Base-by-base conservation (phyloP, 1,140 invertebrate genomes). In the Halictus rubicundus region DNA sequence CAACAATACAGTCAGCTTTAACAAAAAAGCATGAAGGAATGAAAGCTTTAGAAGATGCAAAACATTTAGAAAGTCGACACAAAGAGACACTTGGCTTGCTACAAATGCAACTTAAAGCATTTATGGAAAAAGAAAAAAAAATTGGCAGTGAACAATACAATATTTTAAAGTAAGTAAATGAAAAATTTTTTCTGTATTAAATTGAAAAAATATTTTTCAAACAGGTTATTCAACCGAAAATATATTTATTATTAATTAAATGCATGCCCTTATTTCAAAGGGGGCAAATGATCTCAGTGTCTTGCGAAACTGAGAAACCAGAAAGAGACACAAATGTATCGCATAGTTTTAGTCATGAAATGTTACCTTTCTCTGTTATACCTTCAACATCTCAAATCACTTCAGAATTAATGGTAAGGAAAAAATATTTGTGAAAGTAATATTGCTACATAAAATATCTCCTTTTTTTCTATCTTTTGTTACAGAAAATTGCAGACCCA, bases 401-500 rank as follows among this genome's bases (percentile, higher is more conserved):
- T 69, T 81, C 88, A 65, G 80, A 88, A 65, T 87, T 87, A 68
- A 88, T 83, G 88, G 84, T 90, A 90, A 86, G 82, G 78, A 46
- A 39, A 83, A 73, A 87, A 74, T 68, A 78, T 73, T 75, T 87
- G 68, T 52, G 49, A 73, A 64, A 46, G n/a, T 69, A 25, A 78
- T 68, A 23, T 64, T 59, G 5, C 46, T 19, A 37, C 23, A 60
- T 70, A 21, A 65, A 80, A 46, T 52, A 64, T 52, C 68, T 75
- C 78, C 70, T 74, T 82, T 84, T 42, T 25, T 69, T 57, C 3
- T 68, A 71, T 64, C 79, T 77, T 87, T 83, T 74, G 8, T 75
- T 68, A 3, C 63, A 93, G 92, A 90, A 90, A 70, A 85, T 91
- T 27, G 83, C 92, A 49, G 91, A 93, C 79, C 92, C 92, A 27